These are phyloP conservation scores for Campopleginae sp. DNA, from an alignment of 2,888 invertebrate species.

Conservation along the genomic window DNA sequence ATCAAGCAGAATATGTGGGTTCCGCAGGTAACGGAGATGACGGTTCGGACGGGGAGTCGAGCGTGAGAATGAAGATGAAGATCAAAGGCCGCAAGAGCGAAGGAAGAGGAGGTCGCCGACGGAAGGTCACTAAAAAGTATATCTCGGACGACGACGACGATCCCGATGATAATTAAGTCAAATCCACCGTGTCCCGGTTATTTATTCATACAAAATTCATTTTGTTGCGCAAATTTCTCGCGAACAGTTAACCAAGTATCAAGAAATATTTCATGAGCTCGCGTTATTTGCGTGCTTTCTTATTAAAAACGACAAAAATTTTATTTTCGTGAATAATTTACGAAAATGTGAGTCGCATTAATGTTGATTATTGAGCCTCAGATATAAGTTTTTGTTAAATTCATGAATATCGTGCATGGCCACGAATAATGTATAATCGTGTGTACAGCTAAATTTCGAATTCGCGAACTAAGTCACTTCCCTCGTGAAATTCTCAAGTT, in stretches of 20 bases:
- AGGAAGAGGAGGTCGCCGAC: slow-evolving; percentile 86
- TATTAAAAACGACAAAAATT: neutral
- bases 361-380: neutral
- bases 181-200: slow-evolving; percentile 24
- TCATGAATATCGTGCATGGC: neutral
- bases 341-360: neutral
- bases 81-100: slow-evolving; percentile 85
- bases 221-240: too few species aligned
- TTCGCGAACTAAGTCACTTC: neutral
- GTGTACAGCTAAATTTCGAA: slow-evolving; percentile 3
- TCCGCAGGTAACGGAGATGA: slow-evolving; percentile 84
- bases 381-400: neutral
- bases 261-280: neutral
- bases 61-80: slow-evolving; percentile 91
- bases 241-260: neutral
- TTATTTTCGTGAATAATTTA: slow-evolving; percentile 1
- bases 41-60: slow-evolving; percentile 88
- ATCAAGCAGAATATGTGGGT: slow-evolving; percentile 53
- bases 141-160: slow-evolving; percentile 88
- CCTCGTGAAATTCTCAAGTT: neutral
- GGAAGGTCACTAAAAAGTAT: slow-evolving; percentile 87
- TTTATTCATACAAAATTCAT: slow-evolving; percentile 42
- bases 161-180: slow-evolving; percentile 86
- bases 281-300: neutral
- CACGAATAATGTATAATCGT: slow-evolving; percentile 2